A percentile compares a stretch with the other conserved stretches of the same genome.
phyloP scores from a whole-genome alignment of 2,113 vertebrate species.

The Saimiri boliviensis region DNA sequence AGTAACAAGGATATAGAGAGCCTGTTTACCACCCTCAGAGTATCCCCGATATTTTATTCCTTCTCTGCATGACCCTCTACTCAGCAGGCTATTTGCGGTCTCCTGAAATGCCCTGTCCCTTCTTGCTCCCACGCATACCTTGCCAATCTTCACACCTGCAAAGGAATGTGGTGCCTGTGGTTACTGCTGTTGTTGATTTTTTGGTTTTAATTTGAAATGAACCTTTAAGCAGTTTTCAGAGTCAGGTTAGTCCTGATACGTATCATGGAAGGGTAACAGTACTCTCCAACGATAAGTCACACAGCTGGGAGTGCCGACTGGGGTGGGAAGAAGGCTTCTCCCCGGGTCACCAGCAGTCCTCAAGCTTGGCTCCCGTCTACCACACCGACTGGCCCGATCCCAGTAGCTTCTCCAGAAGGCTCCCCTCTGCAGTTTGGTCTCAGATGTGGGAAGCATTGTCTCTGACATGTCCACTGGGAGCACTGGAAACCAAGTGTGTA shows the following conservation, averaged over 20 bases:
- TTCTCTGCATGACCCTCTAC: not conserved
- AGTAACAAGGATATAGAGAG: not conserved
- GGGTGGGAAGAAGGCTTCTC: conserved; percentile 52
- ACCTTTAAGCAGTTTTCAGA: conserved; percentile 83
- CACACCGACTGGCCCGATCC: not conserved
- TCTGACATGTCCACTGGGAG: not conserved
- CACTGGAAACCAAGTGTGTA: not conserved
- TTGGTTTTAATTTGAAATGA: conserved; percentile 85
- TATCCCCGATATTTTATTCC: not conserved
- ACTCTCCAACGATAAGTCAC: conserved; percentile 81
- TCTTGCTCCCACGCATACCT: not conserved
- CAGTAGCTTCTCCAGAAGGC: not conserved
- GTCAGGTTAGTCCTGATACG: conserved; percentile 74
- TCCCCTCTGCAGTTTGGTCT: not conserved
- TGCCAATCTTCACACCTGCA: not conserved
- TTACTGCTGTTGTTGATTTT: conserved; percentile 44
- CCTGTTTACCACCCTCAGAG: too few relatives aligned
- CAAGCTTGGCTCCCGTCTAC: not conserved
- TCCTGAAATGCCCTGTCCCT: not conserved
- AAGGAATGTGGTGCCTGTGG: conserved; percentile 64
- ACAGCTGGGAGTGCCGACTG: conserved; percentile 72
- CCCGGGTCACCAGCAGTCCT: not conserved
- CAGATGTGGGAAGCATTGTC: not conserved
- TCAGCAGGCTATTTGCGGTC: not conserved
- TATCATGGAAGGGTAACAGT: conserved; percentile 76